These are phyloP conservation scores for Paracentrotus lividus DNA, from an alignment of 53 echinoderm and acorn worm species.

Conservation along the genomic window DNA sequence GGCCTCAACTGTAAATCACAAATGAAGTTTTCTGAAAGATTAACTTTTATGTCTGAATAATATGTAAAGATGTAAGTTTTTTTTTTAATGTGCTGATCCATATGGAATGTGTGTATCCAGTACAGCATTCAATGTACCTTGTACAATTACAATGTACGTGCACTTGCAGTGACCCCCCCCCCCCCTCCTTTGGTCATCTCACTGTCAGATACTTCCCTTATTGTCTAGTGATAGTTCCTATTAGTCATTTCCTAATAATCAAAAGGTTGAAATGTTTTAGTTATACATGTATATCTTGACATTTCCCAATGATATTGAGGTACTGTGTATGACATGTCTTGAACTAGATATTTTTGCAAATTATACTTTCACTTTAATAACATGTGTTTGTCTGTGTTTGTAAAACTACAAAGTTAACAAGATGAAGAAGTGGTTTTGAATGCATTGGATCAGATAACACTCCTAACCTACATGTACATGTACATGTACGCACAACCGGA, in stretches of 20 bases:
- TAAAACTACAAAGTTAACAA: background rate
- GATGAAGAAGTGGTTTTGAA: background rate
- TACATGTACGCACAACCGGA: no score
- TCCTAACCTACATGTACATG: background rate
- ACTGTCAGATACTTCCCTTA: conserved; percentile 16
- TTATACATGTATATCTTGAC: background rate
- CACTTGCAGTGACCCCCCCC: background rate
- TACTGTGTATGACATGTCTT: background rate
- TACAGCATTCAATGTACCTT: no score
- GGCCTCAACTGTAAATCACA: no score
- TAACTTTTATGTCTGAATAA: no score
- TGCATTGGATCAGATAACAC: background rate
- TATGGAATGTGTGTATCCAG: no score
- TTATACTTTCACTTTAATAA: background rate
- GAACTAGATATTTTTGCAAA: background rate
- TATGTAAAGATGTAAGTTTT: no score
- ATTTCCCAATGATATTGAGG: background rate
- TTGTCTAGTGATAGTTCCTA: conserved; percentile 43
- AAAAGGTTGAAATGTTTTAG: background rate
- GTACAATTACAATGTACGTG: background rate
- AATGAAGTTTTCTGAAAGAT: no score
- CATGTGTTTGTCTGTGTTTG: background rate
- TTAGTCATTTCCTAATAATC: conserved; percentile 7
- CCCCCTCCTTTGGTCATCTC: background rate
- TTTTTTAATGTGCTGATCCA: no score